Percentiles rank a stretch among this genome's conserved stretches.
Conservation (phyloP, 2,113 vertebrate species). For the Mastomys natalensis region DNA sequence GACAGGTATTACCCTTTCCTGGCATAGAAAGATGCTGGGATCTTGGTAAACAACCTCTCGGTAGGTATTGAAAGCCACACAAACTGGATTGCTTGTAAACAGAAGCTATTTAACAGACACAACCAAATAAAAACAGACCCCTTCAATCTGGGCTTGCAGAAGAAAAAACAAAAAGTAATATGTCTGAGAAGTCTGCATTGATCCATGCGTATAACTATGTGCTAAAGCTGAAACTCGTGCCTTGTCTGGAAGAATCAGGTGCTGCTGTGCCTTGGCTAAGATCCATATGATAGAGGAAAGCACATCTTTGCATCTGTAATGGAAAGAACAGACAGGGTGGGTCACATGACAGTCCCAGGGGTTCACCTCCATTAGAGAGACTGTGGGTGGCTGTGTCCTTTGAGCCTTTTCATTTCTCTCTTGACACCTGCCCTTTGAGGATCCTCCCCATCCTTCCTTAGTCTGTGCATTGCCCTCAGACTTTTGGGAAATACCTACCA, state of each 20-base stretch:
- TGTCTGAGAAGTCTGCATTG: neutral
- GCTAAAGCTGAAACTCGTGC: neutral
- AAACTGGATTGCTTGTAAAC: conserved; percentile 62
- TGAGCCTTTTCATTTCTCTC: neutral
- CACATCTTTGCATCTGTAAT: neutral
- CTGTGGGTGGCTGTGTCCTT: neutral
- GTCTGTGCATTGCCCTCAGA: neutral
- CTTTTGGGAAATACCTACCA: neutral
- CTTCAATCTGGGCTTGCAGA: conserved; percentile 65
- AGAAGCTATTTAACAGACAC: conserved; percentile 68
- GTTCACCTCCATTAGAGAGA: neutral
- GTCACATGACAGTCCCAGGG: neutral
- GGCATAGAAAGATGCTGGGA: conserved; percentile 40
- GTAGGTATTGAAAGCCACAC: conserved; percentile 14
- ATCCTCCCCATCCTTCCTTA: neutral
- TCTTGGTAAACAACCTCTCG: conserved; percentile 64
- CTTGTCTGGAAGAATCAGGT: neutral
- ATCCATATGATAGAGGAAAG: neutral
- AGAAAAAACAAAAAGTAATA: conserved; percentile 8
- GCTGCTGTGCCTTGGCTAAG: neutral
- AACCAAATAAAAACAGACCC: conserved; percentile 59
- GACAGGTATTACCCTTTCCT: conserved; percentile 65
- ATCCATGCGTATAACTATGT: neutral
- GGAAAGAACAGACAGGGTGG: neutral
- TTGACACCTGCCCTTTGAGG: neutral